Evolutionary conservation across 2,888 invertebrate species (phyloP), one percentile per base, ranked within the genome.

Genomic region (Nomada ferruginata): DNA sequence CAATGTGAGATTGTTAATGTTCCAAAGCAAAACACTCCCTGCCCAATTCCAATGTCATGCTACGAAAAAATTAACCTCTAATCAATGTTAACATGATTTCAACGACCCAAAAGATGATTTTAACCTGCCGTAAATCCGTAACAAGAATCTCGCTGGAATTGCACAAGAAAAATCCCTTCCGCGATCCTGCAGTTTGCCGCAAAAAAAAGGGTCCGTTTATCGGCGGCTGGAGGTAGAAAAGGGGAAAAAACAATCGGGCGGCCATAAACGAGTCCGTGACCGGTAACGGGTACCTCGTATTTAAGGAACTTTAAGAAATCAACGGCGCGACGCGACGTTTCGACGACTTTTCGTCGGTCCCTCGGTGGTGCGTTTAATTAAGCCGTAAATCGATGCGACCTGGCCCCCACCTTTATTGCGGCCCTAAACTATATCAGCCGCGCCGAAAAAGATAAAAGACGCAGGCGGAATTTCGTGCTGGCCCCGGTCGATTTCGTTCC

Each of bases 331-430:
- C 11, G 47, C 47, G 47, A 15, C 47, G 47, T 47, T 84, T 77
- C 76, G 74, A 75, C 72, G 64, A 84, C 73, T 86, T 76, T 83
- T 79, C 86, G 85, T 73, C 10, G 71, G 72, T 68, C 79, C 76
- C 74, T 60, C 74, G 69, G 42, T 52, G 73, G 77, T 47, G 86
- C 84, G 86, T 89, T 90, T 90, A 90, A 90, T 90, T 90, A 89
- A 90, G 90, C 86, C 89, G 87, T 90, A 90, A 90, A 90, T 89
- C 88, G 87, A 87, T 84, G 79, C 81, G 82, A 53, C 60, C 76
- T 60, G 15, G 59, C 78, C 72, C 79, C 11, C 73, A 60, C 86
- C 79, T 90, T 90, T 90, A 88, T 86, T 79, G 84, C 85, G 77
- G 81, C 78, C 83, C 79, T 86, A 87, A 84, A 89, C 87, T 83